Evolutionary conservation across 2,113 vertebrate genomes (phyloP).

Genomic region (Alligator mississippiensis): DNA sequence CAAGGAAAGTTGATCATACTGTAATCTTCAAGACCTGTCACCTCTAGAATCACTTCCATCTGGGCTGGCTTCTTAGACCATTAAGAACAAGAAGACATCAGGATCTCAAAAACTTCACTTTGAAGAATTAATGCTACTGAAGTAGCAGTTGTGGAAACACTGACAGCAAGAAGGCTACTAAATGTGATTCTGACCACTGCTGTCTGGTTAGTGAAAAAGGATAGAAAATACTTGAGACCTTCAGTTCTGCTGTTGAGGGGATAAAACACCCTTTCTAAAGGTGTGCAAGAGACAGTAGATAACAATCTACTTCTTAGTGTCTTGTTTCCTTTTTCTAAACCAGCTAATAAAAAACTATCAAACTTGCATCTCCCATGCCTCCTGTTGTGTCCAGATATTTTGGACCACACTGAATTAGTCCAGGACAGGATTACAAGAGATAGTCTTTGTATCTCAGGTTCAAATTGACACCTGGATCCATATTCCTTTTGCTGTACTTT

Average conservation of each 20-base stretch:
- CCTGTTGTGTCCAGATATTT: too few species aligned
- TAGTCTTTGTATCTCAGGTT: too few species aligned
- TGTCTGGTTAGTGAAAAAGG: not conserved
- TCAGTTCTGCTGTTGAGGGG: not conserved
- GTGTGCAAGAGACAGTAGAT: too few species aligned
- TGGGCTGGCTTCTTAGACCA: not conserved
- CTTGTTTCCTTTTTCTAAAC: too few species aligned
- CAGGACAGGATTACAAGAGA: too few species aligned
- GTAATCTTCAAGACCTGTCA: not conserved
- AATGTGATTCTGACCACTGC: not conserved
- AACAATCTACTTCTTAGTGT: too few species aligned
- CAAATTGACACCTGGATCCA: too few species aligned
- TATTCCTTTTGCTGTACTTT: too few species aligned
- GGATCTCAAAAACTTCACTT: not conserved
- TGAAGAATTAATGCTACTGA: not conserved
- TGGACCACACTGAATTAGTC: too few species aligned
- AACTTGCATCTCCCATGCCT: too few species aligned
- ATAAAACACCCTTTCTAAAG: not conserved
- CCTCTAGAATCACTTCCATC: not conserved
- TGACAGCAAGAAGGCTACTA: not conserved
- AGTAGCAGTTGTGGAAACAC: not conserved
- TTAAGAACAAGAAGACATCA: not conserved
- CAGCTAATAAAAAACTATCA: too few species aligned
- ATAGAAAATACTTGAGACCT: not conserved
- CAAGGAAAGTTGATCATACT: not conserved